A percentile compares a stretch with the other conserved stretches of the same genome.
Conservation (phyloP, 2,888 invertebrate genomes). For the Pantelozetes paolii region DNA sequence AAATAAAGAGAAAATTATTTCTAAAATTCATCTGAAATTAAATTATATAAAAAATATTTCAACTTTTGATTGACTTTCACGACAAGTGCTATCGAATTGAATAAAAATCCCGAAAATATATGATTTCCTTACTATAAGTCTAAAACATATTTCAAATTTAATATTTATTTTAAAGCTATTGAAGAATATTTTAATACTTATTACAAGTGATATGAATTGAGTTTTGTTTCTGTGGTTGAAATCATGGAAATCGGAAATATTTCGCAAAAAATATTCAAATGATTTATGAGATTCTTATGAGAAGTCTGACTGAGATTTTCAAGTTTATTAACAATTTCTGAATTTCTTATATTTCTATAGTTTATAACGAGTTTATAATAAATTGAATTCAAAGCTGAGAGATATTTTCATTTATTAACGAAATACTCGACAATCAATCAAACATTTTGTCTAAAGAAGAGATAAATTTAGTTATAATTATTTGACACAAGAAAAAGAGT, state of each 20-base stretch:
- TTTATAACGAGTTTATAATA: neutral
- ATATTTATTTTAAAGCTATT: neutral
- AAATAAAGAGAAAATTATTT: too few species aligned
- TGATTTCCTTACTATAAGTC: too few species aligned
- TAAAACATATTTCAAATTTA: too few species aligned
- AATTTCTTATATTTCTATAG: neutral
- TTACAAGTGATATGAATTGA: too few species aligned
- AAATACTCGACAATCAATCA: constrained; percentile 14
- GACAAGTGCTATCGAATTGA: too few species aligned
- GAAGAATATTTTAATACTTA: neutral
- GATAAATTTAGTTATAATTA: constrained; percentile 17
- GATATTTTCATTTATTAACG: neutral
- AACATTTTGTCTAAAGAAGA: neutral
- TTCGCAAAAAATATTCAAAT: neutral
- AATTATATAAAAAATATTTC: too few species aligned
- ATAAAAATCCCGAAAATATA: too few species aligned
- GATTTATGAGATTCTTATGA: neutral
- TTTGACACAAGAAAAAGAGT: neutral
- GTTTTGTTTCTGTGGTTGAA: neutral
- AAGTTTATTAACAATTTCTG: neutral
- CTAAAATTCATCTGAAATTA: too few species aligned
- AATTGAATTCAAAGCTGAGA: neutral
- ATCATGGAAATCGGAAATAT: neutral
- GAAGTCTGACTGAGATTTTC: neutral
- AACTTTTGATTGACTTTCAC: too few species aligned